These are phyloP conservation scores for Cynocephalus volans DNA, from an alignment of 2,113 vertebrate genomes.

Conservation along the genomic window DNA sequence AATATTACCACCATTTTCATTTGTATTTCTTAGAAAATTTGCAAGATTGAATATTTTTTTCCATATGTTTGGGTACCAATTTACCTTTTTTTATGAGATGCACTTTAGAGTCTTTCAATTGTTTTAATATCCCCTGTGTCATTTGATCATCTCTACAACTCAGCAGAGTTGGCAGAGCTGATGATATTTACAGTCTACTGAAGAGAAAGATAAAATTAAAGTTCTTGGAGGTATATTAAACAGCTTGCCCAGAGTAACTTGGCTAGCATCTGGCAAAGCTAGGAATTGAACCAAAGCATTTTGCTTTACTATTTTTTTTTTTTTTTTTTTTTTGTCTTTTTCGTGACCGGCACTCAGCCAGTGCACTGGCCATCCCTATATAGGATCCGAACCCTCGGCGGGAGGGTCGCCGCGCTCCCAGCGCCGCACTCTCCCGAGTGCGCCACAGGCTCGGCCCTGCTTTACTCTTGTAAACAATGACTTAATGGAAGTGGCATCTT, in stretches of 20 bases:
- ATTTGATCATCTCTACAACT: slow-evolving; percentile 3
- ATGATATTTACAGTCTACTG: slow-evolving; percentile 29
- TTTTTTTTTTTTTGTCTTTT: too few species aligned
- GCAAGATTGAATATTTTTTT: slow-evolving; percentile 51
- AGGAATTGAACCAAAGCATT: neutral
- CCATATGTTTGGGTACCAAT: slow-evolving; percentile 46
- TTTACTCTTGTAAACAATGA: neutral
- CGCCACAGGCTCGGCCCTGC: too few species aligned
- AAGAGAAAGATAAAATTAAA: slow-evolving; percentile 18
- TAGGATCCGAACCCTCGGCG: too few species aligned
- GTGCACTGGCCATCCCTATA: too few species aligned
- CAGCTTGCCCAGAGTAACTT: neutral
- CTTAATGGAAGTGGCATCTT: neutral
- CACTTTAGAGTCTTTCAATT: slow-evolving; percentile 67
- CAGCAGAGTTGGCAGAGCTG: neutral
- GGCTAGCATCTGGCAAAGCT: neutral
- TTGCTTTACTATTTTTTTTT: too few species aligned
- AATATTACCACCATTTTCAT: slow-evolving; percentile 65
- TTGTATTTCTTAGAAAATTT: slow-evolving; percentile 69
- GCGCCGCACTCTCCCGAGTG: too few species aligned
- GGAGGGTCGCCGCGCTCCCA: too few species aligned
- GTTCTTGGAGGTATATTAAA: neutral
- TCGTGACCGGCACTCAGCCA: too few species aligned
- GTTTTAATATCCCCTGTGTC: slow-evolving; percentile 53
- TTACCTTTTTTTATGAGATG: slow-evolving; percentile 53